These are phyloP conservation scores for Micrasema longulum DNA, from an alignment of 1,140 invertebrate species.

Conservation along the genomic window DNA sequence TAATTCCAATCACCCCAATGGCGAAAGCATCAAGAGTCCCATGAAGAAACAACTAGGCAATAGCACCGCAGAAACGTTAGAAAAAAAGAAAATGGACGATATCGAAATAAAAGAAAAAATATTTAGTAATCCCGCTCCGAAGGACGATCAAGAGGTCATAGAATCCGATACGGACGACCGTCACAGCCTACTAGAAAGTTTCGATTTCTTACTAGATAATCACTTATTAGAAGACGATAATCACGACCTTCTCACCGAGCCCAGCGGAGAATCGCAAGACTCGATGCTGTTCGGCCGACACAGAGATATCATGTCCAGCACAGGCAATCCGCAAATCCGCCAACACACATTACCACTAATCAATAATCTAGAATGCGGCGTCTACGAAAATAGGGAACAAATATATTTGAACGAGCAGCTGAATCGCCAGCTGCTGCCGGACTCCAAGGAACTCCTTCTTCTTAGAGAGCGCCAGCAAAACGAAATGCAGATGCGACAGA, in stretches of 20 bases:
- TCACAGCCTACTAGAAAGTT: constrained; percentile 65
- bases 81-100: constrained; percentile 28
- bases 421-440: not conserved
- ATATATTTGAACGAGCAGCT: constrained; percentile 39
- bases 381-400: constrained; percentile 47
- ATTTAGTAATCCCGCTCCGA: constrained; percentile 55
- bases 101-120: constrained; percentile 54
- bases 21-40: constrained; percentile 57
- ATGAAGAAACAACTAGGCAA: constrained; percentile 59
- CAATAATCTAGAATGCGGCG: constrained; percentile 41
- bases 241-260: constrained; percentile 62
- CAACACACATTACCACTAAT: constrained; percentile 51
- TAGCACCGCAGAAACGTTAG: constrained; percentile 53
- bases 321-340: constrained; percentile 56
- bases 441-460: constrained; percentile 25
- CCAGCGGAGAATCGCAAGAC: constrained; percentile 58
- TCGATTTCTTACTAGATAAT: constrained; percentile 64
- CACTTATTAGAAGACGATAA: constrained; percentile 61
- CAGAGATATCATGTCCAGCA: constrained; percentile 58
- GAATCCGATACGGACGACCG: constrained; percentile 58
- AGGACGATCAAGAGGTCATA: not conserved
- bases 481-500: constrained; percentile 53
- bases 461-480: constrained; percentile 51
- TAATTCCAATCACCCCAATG: constrained; percentile 54
- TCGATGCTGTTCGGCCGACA: constrained; percentile 61